Evolutionary conservation across 2,888 invertebrate species (phyloP).

Genomic region (Orthosia cruda): DNA sequence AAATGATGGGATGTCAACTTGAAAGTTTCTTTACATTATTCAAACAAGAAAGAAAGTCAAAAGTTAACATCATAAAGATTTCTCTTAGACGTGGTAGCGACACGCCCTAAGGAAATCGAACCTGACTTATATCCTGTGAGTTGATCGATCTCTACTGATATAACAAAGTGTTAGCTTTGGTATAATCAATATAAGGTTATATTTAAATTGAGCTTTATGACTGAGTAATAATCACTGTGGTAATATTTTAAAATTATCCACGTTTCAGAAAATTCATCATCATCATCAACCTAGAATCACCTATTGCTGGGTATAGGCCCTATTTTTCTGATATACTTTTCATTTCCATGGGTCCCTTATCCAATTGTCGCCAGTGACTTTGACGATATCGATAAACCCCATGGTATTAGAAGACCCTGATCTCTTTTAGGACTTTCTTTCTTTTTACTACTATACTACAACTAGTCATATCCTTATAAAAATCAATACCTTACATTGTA

Average conservation of each 20-base stretch:
- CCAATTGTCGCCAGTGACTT: no score
- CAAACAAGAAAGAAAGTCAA: background rate
- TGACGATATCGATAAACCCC: no score
- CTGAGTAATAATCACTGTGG: background rate
- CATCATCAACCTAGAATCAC: no score
- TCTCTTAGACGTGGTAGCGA: no score
- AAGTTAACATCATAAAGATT: constrained; percentile 17
- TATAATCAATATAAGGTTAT: background rate
- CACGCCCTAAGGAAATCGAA: no score
- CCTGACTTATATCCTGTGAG: constrained; percentile 29
- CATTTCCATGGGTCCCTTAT: no score
- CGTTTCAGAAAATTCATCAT: background rate
- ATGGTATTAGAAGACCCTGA: no score
- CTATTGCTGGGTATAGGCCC: no score
- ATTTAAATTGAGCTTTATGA: background rate
- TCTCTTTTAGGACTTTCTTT: no score
- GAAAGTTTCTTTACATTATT: background rate
- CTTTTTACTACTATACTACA: no score
- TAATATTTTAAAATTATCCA: background rate
- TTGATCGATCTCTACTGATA: constrained; percentile 4
- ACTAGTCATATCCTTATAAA: background rate
- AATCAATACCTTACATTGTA: background rate
- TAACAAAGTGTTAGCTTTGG: background rate
- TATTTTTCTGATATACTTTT: no score
- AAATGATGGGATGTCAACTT: background rate